Percentiles rank a stretch among this genome's conserved stretches.
phyloP scores from a whole-genome alignment of 2,888 invertebrate species.

The Papilio gigon region DNA sequence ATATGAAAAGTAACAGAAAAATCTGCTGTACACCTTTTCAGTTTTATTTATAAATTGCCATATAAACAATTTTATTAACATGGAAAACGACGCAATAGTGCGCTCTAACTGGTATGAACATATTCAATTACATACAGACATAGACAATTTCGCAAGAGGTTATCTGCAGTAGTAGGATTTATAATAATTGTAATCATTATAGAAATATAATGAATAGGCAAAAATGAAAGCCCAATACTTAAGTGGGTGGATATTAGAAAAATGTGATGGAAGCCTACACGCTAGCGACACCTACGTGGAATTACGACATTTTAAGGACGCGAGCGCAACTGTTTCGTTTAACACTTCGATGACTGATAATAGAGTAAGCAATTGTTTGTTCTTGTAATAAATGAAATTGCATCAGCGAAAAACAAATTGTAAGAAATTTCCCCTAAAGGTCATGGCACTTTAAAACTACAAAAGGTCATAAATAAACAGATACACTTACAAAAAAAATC shows the following conservation, averaged over 20 bases:
- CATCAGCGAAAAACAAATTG: no score
- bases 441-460: not conserved
- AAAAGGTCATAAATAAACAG: not conserved
- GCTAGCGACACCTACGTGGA: conserved; percentile 59
- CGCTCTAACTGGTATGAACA: no score
- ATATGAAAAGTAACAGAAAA: conserved; percentile 43
- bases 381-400: not conserved
- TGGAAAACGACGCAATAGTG: no score
- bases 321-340: conserved; percentile 41
- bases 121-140: no score
- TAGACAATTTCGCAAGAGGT: no score
- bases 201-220: not conserved
- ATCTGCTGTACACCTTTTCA: not conserved
- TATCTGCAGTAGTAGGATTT: not conserved
- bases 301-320: conserved; percentile 48
- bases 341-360: conserved; percentile 12
- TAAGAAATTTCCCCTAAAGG: no score
- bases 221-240: not conserved
- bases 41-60: no score
- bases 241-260: conserved; percentile 50
- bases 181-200: not conserved
- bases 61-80: no score
- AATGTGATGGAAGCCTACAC: conserved; percentile 53
- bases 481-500: not conserved
- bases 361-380: conserved; percentile 2